These are phyloP conservation scores for Palloptera scutellata DNA, from an alignment of 2,888 invertebrate genomes.

Conservation along the genomic window DNA sequence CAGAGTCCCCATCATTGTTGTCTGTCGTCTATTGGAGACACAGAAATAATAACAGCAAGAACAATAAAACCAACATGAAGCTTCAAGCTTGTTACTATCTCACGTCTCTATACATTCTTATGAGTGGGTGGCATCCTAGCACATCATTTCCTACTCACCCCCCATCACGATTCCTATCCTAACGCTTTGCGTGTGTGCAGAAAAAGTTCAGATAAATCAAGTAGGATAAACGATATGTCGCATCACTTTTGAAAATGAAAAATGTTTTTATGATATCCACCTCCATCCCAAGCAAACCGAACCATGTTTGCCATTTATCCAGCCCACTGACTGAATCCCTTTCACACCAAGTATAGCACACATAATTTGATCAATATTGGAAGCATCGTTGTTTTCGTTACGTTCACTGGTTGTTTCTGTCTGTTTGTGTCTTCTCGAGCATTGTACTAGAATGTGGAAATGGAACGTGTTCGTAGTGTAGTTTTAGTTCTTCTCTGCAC, in stretches of 20 bases:
- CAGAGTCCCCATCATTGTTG: neutral
- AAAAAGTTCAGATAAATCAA: constrained; percentile 56
- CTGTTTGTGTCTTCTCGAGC: no score
- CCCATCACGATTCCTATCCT: no score
- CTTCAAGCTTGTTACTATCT: neutral
- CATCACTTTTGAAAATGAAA: constrained; percentile 56
- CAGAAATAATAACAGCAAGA: constrained; percentile 12
- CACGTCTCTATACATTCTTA: neutral
- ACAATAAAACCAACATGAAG: constrained; percentile 8
- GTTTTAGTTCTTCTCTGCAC: no score
- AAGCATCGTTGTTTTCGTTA: neutral
- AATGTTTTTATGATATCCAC: constrained; percentile 52
- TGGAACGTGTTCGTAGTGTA: no score
- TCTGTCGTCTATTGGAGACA: neutral
- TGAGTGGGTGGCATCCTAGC: neutral
- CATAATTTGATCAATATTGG: neutral
- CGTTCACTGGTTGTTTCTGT: no score
- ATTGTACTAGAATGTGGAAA: no score
- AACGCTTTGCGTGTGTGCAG: constrained; percentile 11
- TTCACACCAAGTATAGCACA: neutral
- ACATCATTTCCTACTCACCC: no score
- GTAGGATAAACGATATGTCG: constrained; percentile 57
- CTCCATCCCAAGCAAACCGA: no score
- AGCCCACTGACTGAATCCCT: neutral
- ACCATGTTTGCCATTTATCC: no score